phyloP scores from a whole-genome alignment of 2,888 invertebrate genomes.

The Pelosia muscerda region DNA sequence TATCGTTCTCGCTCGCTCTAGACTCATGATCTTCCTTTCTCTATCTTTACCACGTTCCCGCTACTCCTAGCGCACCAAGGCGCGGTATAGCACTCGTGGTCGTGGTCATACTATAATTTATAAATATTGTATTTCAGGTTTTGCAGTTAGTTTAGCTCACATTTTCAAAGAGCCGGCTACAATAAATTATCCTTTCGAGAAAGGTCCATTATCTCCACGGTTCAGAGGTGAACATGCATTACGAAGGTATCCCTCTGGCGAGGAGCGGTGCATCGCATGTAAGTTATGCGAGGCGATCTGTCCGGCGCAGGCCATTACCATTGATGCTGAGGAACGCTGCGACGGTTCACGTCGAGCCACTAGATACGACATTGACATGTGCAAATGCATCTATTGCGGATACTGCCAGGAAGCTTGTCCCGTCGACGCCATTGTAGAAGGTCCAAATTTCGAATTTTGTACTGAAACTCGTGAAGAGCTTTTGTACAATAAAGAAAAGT shows the following conservation, averaged over 20 bases:
- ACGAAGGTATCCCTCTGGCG: constrained; percentile 98
- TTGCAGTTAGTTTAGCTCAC: constrained; percentile 92
- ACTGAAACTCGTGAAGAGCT: constrained; percentile 99
- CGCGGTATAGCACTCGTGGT: too few relatives aligned
- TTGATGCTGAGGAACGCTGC: constrained; percentile 97
- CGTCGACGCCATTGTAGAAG: constrained; percentile 99
- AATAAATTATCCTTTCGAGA: constrained; percentile 99
- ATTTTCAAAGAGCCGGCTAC: constrained; percentile 95
- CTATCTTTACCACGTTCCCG: too few relatives aligned
- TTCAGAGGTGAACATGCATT: constrained; percentile 99
- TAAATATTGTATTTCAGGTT: constrained; percentile 83
- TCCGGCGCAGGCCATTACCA: constrained; percentile 99
- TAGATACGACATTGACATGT: constrained; percentile 98
- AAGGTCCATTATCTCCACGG: constrained; percentile 98
- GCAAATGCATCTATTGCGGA: constrained; percentile 99
- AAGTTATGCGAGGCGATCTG: constrained; percentile 99
- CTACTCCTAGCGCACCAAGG: too few relatives aligned
- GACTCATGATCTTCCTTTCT: too few relatives aligned
- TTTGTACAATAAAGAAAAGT: constrained; percentile 99
- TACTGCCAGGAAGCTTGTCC: constrained; percentile 99
- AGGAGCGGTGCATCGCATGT: constrained; percentile 99
- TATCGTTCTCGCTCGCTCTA: too few relatives aligned
- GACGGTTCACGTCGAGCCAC: constrained; percentile 98
- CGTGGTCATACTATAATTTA: too few relatives aligned
- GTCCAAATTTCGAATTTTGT: constrained; percentile 99